phyloP scores from a whole-genome alignment of 2,113 vertebrate genomes.

The Grammomys dolichurus region DNA sequence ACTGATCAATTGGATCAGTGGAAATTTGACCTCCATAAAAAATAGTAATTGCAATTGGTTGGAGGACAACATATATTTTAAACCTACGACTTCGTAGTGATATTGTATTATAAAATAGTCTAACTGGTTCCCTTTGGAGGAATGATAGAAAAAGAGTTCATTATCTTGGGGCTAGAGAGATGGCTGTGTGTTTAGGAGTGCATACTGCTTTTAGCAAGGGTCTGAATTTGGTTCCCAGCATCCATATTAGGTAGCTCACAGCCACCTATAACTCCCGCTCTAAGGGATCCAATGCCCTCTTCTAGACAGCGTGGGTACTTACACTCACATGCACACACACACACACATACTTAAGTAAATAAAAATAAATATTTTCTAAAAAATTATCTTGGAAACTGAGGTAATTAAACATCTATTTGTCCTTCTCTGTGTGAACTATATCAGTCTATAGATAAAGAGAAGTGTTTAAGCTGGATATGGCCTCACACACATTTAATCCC shows the following conservation, averaged over 20 bases:
- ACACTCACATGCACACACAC: background rate
- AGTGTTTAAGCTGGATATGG: background rate
- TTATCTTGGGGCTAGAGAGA: slow-evolving; percentile 39
- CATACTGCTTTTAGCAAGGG: background rate
- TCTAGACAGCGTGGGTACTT: background rate
- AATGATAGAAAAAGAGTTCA: slow-evolving; percentile 21
- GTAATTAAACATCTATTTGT: slow-evolving; percentile 15
- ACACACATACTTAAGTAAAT: background rate
- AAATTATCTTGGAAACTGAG: background rate
- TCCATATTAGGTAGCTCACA: background rate
- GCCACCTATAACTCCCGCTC: background rate
- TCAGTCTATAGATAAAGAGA: background rate
- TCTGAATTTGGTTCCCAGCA: background rate
- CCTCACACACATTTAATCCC: background rate
- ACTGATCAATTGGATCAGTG: background rate
- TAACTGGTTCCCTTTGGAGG: background rate
- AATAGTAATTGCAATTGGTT: slow-evolving; percentile 28
- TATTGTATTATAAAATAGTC: slow-evolving; percentile 35
- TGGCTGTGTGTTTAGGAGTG: background rate
- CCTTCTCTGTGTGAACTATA: slow-evolving; percentile 5
- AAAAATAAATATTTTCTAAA: background rate
- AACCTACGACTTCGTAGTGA: slow-evolving; percentile 35
- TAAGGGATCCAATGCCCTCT: background rate
- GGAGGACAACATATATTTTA: slow-evolving; percentile 44
- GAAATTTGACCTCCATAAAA: background rate